These are phyloP conservation scores for Chrysodeixis includens DNA, from an alignment of 2,888 invertebrate genomes.

Conservation along the genomic window DNA sequence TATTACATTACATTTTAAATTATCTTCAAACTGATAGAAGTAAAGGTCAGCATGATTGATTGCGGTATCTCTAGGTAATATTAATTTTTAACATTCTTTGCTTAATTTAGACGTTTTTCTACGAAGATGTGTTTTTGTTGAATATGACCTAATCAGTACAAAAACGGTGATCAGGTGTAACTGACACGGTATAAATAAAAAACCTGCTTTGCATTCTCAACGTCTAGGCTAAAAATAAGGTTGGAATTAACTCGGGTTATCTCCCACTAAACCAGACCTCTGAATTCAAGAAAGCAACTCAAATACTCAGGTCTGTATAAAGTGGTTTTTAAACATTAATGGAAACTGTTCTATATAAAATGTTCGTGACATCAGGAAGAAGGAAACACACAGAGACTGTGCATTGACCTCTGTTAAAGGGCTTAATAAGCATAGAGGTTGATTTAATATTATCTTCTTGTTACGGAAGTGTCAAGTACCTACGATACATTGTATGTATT, in stretches of 20 bases:
- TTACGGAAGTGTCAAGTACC: conserved; percentile 1
- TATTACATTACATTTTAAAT: not conserved
- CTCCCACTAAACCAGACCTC: not conserved
- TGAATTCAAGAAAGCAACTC: not conserved
- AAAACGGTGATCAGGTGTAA: not conserved
- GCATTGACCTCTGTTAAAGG: conserved; percentile 5
- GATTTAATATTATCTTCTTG: conserved; percentile 2
- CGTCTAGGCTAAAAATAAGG: not conserved
- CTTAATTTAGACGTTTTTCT: not conserved
- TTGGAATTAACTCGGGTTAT: not conserved
- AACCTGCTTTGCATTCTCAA: not conserved
- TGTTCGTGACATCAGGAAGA: conserved; percentile 8
- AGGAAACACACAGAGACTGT: conserved; percentile 5
- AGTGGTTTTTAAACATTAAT: not conserved
- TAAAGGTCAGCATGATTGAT: not conserved
- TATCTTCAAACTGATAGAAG: not conserved
- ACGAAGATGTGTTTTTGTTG: not conserved
- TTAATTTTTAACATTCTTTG: not conserved
- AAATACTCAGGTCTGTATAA: not conserved
- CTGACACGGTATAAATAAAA: conserved; percentile 4
- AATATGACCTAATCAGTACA: not conserved
- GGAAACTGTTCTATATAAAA: conserved; percentile 1
- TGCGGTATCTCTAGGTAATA: not conserved
- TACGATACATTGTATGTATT: not conserved
- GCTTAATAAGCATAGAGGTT: conserved; percentile 7